These are phyloP conservation scores for Physocephala rufipes DNA, from an alignment of 2,888 invertebrate species.

Conservation along the genomic window DNA sequence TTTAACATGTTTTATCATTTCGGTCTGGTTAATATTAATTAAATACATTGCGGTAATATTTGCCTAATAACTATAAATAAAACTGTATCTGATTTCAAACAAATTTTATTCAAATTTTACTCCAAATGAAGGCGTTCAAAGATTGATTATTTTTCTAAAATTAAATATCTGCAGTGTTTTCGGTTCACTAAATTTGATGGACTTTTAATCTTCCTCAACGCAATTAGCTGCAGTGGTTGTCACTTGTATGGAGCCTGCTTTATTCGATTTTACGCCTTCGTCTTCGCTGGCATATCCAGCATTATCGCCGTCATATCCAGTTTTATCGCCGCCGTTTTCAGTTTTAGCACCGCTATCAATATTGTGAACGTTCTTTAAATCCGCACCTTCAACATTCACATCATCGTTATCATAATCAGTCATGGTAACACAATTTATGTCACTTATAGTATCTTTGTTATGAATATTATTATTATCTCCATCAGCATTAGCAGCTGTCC, in stretches of 20 bases:
- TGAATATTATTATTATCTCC: neutral
- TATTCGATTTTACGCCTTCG: neutral
- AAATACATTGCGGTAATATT: no score
- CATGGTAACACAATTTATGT: neutral
- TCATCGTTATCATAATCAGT: constrained; percentile 53
- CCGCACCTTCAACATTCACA: no score
- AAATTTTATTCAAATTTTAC: no score
- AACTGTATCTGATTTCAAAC: no score
- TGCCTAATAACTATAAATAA: no score
- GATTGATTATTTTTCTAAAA: no score
- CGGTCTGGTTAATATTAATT: no score
- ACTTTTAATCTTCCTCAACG: neutral
- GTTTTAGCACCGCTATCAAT: constrained; percentile 8
- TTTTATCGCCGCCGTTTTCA: neutral
- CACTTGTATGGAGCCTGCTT: neutral
- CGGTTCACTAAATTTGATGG: neutral
- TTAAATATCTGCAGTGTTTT: no score
- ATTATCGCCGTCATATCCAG: neutral
- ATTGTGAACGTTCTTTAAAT: no score
- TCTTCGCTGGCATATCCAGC: neutral
- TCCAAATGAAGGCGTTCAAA: no score
- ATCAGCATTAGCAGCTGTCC: neutral
- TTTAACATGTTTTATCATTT: no score
- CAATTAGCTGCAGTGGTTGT: neutral
- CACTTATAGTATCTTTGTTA: neutral